Percentiles rank a stretch among this genome's conserved stretches.
These are phyloP conservation scores for Drosophila limbata DNA, from an alignment of 2,888 invertebrate species.

Conservation along the genomic window DNA sequence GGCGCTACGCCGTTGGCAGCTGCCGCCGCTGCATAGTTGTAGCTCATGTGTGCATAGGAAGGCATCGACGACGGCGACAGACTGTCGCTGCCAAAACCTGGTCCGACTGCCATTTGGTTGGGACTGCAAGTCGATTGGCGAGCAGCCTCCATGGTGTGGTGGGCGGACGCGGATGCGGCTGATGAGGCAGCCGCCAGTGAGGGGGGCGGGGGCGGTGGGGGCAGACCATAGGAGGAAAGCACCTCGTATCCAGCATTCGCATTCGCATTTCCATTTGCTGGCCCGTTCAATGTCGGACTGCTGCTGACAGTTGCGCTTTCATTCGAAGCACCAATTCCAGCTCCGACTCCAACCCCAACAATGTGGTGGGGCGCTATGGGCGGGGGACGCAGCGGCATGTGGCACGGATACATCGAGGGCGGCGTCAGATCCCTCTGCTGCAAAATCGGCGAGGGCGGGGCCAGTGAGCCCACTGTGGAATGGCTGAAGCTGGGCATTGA, in stretches of 20 bases:
- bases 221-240: constrained; percentile 81
- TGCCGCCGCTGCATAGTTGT: constrained; percentile 78
- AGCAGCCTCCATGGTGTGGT: constrained; percentile 47
- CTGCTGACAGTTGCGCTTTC: constrained; percentile 25
- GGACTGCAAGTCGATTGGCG: constrained; percentile 89
- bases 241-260: constrained; percentile 54
- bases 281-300: constrained; percentile 32
- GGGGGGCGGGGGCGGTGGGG: constrained; percentile 61
- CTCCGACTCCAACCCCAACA: constrained; percentile 30
- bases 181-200: constrained; percentile 67
- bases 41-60: constrained; percentile 78
- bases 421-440: constrained; percentile 84
- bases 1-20: constrained; percentile 48
- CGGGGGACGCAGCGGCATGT: constrained; percentile 82
- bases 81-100: constrained; percentile 50
- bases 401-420: constrained; percentile 84
- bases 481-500: constrained; percentile 84
- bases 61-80: constrained; percentile 53
- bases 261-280: constrained; percentile 11
- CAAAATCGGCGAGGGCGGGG: constrained; percentile 80
- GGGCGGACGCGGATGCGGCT: constrained; percentile 32
- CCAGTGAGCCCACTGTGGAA: constrained; percentile 79
- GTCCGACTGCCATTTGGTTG: constrained; percentile 85
- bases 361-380: constrained; percentile 74
- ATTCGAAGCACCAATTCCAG: constrained; percentile 32